phyloP scores from a whole-genome alignment of 2,113 vertebrate species.

The Larimichthys crocea region DNA sequence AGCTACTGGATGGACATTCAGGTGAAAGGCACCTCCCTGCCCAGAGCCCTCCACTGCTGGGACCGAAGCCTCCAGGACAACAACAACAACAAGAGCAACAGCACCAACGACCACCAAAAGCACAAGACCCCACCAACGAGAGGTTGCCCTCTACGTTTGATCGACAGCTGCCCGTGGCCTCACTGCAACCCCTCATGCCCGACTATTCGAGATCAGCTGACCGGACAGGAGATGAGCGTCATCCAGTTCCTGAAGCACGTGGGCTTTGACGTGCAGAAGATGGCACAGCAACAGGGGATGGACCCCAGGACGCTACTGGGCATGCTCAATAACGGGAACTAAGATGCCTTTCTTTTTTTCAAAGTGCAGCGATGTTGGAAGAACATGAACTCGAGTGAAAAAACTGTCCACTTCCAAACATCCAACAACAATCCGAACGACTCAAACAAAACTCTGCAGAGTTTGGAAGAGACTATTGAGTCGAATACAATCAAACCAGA shows the following conservation, averaged over 20 bases:
- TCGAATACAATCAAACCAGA: slow-evolving; percentile 23
- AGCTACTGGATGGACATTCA: slow-evolving; percentile 95
- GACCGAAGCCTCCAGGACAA: slow-evolving; percentile 92
- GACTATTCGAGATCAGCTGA: slow-evolving; percentile 93
- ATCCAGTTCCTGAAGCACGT: slow-evolving; percentile 97
- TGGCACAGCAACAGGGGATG: slow-evolving; percentile 94
- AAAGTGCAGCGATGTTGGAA: not conserved
- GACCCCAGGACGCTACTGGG: slow-evolving; percentile 93
- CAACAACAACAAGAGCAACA: slow-evolving; percentile 73
- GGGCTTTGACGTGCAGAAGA: slow-evolving; percentile 94
- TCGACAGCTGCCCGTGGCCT: slow-evolving; percentile 97
- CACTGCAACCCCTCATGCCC: slow-evolving; percentile 97
- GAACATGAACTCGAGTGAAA: not conserved
- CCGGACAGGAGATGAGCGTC: slow-evolving; percentile 95
- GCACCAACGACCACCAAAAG: slow-evolving; percentile 44
- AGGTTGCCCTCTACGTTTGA: slow-evolving; percentile 91
- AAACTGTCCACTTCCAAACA: not conserved
- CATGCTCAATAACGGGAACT: slow-evolving; percentile 91
- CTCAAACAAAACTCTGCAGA: slow-evolving; percentile 1
- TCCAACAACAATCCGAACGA: not conserved
- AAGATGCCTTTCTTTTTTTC: not conserved
- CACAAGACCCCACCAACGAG: slow-evolving; percentile 82
- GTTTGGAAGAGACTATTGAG: not conserved
- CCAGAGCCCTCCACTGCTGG: slow-evolving; percentile 96
- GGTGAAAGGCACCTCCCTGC: slow-evolving; percentile 93